phyloP scores from a whole-genome alignment of 2,113 vertebrate genomes.

The Eublepharis macularius region DNA sequence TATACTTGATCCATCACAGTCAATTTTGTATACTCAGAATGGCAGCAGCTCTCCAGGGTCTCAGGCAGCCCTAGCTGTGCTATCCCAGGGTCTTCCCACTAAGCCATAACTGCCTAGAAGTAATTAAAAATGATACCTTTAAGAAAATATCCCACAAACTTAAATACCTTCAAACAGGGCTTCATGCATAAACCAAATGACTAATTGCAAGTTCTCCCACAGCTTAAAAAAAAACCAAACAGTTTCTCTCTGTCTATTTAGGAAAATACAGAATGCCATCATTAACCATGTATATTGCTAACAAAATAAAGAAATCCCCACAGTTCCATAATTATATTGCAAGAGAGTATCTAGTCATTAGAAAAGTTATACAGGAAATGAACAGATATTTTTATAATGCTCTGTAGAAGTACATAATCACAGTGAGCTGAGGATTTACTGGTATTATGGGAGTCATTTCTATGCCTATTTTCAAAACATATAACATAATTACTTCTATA shows the following conservation, averaged over 20 bases:
- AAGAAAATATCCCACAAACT: too few species aligned
- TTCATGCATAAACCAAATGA: background rate
- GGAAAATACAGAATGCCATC: background rate
- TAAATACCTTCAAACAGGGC: background rate
- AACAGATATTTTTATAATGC: conserved; percentile 24
- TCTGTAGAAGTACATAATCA: conserved; percentile 35
- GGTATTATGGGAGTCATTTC: background rate
- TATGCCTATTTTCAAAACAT: conserved; percentile 22
- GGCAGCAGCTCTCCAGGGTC: too few species aligned
- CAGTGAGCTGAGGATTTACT: conserved; percentile 17
- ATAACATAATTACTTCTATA: conserved; percentile 23
- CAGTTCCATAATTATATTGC: background rate
- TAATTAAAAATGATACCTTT: too few species aligned
- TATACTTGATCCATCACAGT: too few species aligned
- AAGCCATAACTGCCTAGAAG: too few species aligned
- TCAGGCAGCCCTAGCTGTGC: too few species aligned
- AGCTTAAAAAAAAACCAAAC: background rate
- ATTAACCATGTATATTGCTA: conserved; percentile 24
- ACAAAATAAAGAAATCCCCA: background rate
- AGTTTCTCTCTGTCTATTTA: background rate
- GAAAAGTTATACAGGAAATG: conserved; percentile 18
- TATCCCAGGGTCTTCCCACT: too few species aligned
- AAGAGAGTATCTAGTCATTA: conserved; percentile 37
- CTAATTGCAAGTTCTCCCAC: background rate
- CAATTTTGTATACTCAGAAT: too few species aligned